Evolutionary conservation across 2,113 vertebrate genomes (phyloP), one percentile per base, ranked within the genome.

Genomic region (Meleagris gallopavo): DNA sequence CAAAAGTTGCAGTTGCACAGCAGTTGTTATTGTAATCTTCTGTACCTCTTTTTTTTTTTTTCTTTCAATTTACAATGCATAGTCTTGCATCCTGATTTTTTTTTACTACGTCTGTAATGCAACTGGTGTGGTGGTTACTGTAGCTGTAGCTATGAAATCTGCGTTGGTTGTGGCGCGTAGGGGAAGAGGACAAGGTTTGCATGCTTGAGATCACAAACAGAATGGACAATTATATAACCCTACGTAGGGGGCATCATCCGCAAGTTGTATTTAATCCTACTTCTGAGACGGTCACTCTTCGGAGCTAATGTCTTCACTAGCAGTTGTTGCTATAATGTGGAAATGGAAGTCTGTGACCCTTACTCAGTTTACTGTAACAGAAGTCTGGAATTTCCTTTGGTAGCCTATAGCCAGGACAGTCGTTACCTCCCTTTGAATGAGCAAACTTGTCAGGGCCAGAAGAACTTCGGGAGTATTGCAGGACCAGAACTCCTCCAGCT

Each of bases 181-280:
- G 43, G 71, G 27, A 9, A n/a, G 54, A 60, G 30, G 54, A 19
- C 0, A 5, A 86, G 64, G 57, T 80, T 80, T 95, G 46, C 83
- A 57, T 29, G 87, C 85, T 89, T 3, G 83, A 83, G 27, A 46
- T 91, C 79, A 75, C 87, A 91, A 45, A 78, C 57, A 83, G 67
- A 94, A 94, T 57, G 21, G 50, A 40, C 57, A 32, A 1, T 89
- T 97, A 78, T 24, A 13, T 91, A 94, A 96, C 41, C 2, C 4
- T 19, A 25, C 75, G 29, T 60, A 69, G 45, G 69, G 69, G 75
- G 32, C 67, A 18, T 43, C 38, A 30, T 83, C 67, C 11, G 17
- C 75, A 81, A 71, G 71, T 64, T 64, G 24, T 55, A 40, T 71
- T 94, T 90, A 81, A 83, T 91, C 69, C 40, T 40, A 0, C 13